These are phyloP conservation scores for Porites lutea DNA, from an alignment of 64 coral and sea anemone genomes.

Conservation along the genomic window DNA sequence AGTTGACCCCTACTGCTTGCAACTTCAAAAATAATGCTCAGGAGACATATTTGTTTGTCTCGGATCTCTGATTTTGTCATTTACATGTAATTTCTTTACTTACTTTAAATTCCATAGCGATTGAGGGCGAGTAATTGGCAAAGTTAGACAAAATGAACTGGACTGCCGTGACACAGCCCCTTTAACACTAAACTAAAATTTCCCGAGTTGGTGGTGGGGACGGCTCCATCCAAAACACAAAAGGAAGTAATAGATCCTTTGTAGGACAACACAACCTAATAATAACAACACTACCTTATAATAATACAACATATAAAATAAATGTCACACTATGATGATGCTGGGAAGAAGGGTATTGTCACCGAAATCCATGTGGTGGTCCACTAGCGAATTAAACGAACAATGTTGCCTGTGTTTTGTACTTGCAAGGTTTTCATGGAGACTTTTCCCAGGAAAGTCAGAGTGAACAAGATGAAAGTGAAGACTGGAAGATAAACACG, in stretches of 20 bases:
- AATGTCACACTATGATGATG: not conserved
- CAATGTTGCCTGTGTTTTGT: not conserved
- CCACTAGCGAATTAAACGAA: not conserved
- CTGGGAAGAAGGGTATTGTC: not conserved
- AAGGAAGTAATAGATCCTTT: not conserved
- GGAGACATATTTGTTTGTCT: too few relatives aligned
- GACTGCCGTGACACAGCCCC: too few relatives aligned
- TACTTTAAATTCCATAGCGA: too few relatives aligned
- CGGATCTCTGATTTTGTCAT: too few relatives aligned
- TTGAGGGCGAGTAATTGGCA: too few relatives aligned
- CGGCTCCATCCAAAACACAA: not conserved
- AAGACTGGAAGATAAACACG: not conserved
- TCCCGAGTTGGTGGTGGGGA: not conserved
- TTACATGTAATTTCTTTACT: too few relatives aligned
- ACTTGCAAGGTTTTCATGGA: not conserved
- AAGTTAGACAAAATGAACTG: too few relatives aligned
- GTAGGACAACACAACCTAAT: not conserved
- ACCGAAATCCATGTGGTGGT: not conserved
- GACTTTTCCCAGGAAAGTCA: conserved; percentile 6
- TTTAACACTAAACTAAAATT: too few relatives aligned
- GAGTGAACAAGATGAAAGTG: not conserved
- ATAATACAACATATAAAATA: not conserved
- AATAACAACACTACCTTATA: not conserved
- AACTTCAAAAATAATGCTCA: too few relatives aligned
- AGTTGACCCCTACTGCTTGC: too few relatives aligned